phyloP scores from a whole-genome alignment of 2,113 vertebrate species.

The Coryphaenoides rupestris region DNA sequence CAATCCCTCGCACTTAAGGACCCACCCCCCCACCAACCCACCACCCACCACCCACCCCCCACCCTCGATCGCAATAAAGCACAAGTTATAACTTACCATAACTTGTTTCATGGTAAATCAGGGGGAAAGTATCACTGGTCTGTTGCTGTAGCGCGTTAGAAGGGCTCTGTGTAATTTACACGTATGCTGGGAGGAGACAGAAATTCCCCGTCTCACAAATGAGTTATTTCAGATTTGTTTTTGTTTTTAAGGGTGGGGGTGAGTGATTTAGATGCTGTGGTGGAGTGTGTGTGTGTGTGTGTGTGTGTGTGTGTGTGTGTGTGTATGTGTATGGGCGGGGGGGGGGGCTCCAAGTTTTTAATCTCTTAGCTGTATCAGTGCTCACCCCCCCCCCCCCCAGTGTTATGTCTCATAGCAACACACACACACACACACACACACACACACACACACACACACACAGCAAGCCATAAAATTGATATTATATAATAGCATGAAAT shows the following conservation, averaged over 20 bases:
- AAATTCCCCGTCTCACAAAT: background rate
- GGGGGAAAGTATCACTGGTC: slow-evolving; percentile 33
- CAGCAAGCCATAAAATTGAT: too few species aligned
- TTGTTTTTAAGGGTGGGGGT: too few species aligned
- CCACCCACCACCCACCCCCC: slow-evolving; percentile 43
- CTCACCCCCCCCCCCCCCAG: too few species aligned
- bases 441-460: too few species aligned
- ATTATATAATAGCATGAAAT: background rate
- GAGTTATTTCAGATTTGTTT: background rate
- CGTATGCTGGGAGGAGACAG: background rate
- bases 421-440: background rate
- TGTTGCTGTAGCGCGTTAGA: slow-evolving; percentile 30
- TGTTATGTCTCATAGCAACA: background rate
- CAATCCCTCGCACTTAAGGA: too few species aligned
- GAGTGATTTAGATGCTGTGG: too few species aligned
- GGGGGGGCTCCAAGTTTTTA: too few species aligned
- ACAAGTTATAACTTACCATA: slow-evolving; percentile 43
- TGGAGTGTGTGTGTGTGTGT: too few species aligned
- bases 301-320: too few species aligned
- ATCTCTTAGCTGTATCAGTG: too few species aligned
- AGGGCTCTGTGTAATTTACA: background rate
- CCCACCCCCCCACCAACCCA: too few species aligned
- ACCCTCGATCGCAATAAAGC: slow-evolving; percentile 25
- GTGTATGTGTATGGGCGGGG: too few species aligned
- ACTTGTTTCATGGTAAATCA: slow-evolving; percentile 36